These are phyloP conservation scores for Brachyopa scutellaris DNA, from an alignment of 2,888 invertebrate species.

Conservation along the genomic window DNA sequence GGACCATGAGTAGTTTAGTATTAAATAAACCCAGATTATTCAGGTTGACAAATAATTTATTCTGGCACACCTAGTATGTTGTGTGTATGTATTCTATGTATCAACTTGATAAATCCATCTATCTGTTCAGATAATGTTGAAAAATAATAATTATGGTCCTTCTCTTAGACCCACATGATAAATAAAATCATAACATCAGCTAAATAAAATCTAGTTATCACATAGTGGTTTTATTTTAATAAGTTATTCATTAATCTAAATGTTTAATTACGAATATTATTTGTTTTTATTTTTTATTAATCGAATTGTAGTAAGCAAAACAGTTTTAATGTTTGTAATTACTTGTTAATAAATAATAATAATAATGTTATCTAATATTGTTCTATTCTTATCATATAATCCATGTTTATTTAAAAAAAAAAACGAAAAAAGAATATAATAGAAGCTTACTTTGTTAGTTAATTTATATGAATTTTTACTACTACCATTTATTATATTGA, in stretches of 20 bases:
- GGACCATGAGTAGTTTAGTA: no score
- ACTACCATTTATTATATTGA: neutral
- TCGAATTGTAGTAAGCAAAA: neutral
- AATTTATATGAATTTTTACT: no score
- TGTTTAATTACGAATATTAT: neutral
- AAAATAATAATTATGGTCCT: no score
- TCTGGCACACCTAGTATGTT: no score
- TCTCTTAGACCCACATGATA: no score
- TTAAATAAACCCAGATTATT: no score
- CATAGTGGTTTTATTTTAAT: neutral
- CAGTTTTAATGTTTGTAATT: neutral
- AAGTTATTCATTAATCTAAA: neutral
- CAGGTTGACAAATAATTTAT: no score
- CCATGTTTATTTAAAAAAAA: neutral
- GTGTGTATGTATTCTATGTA: no score
- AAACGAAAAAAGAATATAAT: neutral
- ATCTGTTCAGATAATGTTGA: no score
- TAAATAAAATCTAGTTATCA: neutral
- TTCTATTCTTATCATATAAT: neutral
- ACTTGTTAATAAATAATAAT: neutral
- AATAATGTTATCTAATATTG: conserved; percentile 6
- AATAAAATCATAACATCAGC: no score
- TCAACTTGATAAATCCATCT: no score
- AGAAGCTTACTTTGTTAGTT: neutral
- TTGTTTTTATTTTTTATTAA: neutral